Percentiles rank a stretch among this genome's conserved stretches.
Evolutionary conservation across 2,888 invertebrate species (phyloP).

Genomic region (Actias luna): DNA sequence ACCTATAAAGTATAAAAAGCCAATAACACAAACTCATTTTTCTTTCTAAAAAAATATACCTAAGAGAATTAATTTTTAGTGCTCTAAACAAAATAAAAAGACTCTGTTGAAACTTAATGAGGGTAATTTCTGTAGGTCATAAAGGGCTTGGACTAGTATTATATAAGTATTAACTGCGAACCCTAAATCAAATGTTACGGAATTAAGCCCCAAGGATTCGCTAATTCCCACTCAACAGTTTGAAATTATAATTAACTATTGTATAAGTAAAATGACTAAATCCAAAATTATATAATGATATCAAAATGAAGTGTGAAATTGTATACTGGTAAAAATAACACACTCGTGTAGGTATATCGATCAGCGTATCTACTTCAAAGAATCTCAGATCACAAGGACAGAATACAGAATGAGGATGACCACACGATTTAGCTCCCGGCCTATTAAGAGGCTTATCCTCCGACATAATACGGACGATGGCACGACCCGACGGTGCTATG

Average conservation of each 20-base stretch:
- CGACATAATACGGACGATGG: neutral
- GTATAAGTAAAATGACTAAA: neutral
- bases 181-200: too few species aligned
- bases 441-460: neutral
- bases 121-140: too few species aligned
- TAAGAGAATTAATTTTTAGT: too few species aligned
- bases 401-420: neutral
- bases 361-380: neutral
- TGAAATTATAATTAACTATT: neutral
- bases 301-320: neutral
- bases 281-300: neutral
- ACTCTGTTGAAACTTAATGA: too few species aligned
- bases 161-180: too few species aligned
- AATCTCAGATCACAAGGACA: neutral
- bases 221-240: neutral
- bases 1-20: too few species aligned
- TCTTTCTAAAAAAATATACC: too few species aligned
- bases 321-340: neutral
- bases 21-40: too few species aligned
- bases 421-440: neutral
- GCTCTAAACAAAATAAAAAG: too few species aligned
- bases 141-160: too few species aligned
- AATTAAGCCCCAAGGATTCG: too few species aligned
- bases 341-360: neutral
- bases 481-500: neutral